phyloP scores from a whole-genome alignment of 1,140 invertebrate genomes.

The Euglossa dilemma region DNA sequence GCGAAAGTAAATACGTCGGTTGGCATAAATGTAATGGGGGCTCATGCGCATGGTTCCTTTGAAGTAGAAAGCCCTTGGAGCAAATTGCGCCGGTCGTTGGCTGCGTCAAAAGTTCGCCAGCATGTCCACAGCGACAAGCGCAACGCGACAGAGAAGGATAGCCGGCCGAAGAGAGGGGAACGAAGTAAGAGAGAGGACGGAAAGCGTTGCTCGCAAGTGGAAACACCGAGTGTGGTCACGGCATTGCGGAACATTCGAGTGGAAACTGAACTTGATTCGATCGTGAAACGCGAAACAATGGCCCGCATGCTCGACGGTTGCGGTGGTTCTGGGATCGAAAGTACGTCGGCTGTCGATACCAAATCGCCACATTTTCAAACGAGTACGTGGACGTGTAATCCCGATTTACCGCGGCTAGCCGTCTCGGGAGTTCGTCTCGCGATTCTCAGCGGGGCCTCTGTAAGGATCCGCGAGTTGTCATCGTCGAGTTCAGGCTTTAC shows the following conservation, averaged over 20 bases:
- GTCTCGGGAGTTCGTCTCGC: not conserved
- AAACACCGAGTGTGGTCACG: slow-evolving; percentile 63
- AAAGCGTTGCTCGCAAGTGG: slow-evolving; percentile 52
- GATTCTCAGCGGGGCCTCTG: not conserved
- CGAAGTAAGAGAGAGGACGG: not conserved
- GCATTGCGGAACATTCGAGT: slow-evolving; percentile 59
- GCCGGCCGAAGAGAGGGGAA: not conserved
- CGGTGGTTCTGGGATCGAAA: slow-evolving; percentile 41
- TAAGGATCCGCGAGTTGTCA: not conserved
- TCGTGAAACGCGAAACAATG: slow-evolving; percentile 62
- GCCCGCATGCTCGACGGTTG: slow-evolving; percentile 38
- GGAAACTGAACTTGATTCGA: slow-evolving; percentile 64
- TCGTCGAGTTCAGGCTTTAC: not conserved
- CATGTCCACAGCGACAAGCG: slow-evolving; percentile 44
- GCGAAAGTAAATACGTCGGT: slow-evolving; percentile 39
- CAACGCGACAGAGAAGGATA: not conserved
- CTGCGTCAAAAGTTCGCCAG: slow-evolving; percentile 47
- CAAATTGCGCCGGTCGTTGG: slow-evolving; percentile 52
- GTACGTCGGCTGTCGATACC: slow-evolving; percentile 45
- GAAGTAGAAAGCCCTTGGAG: slow-evolving; percentile 52
- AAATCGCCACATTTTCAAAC: slow-evolving; percentile 40
- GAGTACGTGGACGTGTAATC: slow-evolving; percentile 10
- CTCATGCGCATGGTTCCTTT: slow-evolving; percentile 48
- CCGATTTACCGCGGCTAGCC: not conserved
- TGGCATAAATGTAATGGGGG: slow-evolving; percentile 42